phyloP scores from a whole-genome alignment of 2,797 vertebrate species.

The Anguilla anguilla region DNA sequence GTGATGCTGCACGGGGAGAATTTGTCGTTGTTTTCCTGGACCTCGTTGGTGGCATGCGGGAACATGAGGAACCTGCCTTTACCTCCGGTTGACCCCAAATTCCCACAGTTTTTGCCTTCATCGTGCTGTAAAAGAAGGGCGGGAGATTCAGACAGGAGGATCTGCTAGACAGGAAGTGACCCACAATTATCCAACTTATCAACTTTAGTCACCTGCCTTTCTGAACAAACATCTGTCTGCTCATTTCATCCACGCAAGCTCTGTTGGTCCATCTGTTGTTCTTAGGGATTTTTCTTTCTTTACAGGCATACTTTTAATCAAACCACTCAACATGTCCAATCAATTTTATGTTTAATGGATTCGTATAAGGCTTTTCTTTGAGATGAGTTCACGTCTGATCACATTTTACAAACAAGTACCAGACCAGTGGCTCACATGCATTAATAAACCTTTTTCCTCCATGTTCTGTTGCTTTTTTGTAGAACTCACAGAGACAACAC shows the following conservation, averaged over 20 bases:
- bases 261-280: not conserved
- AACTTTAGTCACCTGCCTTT: not conserved
- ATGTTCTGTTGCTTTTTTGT: not conserved
- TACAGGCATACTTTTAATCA: slow-evolving; percentile 4
- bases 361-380: not conserved
- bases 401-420: not conserved
- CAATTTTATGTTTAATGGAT: not conserved
- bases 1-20: slow-evolving; percentile 77
- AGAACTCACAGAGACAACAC: not conserved
- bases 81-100: slow-evolving; percentile 56
- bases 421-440: not conserved
- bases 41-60: slow-evolving; percentile 69
- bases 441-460: not conserved
- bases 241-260: not conserved
- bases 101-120: slow-evolving; percentile 69
- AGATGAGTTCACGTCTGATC: not conserved
- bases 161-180: not conserved
- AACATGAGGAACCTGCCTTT: slow-evolving; percentile 83
- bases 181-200: not conserved
- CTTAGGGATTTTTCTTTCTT: not conserved
- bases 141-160: not conserved
- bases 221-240: not conserved
- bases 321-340: not conserved
- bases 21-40: slow-evolving; percentile 79
- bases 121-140: slow-evolving; percentile 72